Conservation (phyloP, 1,140 invertebrate genomes). For the Oscheius sp. region DNA sequence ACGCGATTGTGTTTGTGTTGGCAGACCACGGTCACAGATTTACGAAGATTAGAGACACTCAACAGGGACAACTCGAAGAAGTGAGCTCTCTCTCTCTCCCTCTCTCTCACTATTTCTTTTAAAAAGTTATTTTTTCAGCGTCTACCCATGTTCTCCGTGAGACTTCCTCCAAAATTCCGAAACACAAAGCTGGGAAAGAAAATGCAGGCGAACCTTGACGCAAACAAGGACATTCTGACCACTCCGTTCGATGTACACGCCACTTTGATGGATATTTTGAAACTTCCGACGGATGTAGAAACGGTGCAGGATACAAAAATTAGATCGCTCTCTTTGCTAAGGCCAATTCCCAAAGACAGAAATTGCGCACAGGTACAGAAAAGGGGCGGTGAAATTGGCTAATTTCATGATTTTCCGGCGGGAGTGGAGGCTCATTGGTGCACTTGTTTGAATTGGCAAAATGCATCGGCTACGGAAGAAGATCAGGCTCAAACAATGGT, state of each 20-base stretch:
- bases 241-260: constrained; percentile 76
- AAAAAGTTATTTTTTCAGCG: constrained; percentile 61
- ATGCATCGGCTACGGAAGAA: constrained; percentile 54
- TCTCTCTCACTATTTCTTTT: not conserved
- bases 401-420: constrained; percentile 73
- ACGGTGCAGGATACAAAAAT: constrained; percentile 30
- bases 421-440: constrained; percentile 89
- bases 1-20: constrained; percentile 79
- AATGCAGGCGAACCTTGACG: constrained; percentile 10
- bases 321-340: constrained; percentile 62
- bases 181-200: constrained; percentile 55
- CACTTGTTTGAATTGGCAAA: constrained; percentile 77
- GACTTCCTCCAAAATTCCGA: constrained; percentile 72
- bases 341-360: constrained; percentile 61
- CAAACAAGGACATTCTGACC: constrained; percentile 64
- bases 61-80: constrained; percentile 75
- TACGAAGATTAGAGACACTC: constrained; percentile 72
- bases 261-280: constrained; percentile 57
- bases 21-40: constrained; percentile 80
- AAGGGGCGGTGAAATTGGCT: constrained; percentile 86
- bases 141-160: constrained; percentile 77
- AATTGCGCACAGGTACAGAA: constrained; percentile 72
- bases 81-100: not conserved
- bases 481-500: not conserved
- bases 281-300: constrained; percentile 23